phyloP scores from a whole-genome alignment of 2,888 invertebrate species.

The Alitta virens region DNA sequence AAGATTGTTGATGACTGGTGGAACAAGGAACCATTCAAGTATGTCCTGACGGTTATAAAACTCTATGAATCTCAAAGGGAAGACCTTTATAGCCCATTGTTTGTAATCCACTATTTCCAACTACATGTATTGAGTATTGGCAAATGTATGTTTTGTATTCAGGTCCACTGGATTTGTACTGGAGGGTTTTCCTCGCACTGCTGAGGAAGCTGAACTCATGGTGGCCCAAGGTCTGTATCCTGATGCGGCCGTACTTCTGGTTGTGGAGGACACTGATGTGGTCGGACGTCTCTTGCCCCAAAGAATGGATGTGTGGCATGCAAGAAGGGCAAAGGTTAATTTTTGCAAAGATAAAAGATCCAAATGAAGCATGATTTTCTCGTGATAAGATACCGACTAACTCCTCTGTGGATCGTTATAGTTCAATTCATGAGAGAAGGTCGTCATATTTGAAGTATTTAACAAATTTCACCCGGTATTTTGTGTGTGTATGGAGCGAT shows the following conservation, averaged over 20 bases:
- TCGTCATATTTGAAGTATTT: too few species aligned
- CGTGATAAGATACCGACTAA: too few species aligned
- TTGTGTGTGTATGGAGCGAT: not conserved
- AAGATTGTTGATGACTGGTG: conserved; percentile 52
- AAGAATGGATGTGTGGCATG: conserved; percentile 49
- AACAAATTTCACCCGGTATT: too few species aligned
- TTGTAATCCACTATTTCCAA: too few species aligned
- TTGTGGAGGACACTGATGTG: conserved; percentile 50
- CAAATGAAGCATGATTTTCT: too few species aligned
- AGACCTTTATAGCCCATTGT: too few species aligned
- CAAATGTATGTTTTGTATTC: too few species aligned
- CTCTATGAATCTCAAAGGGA: too few species aligned
- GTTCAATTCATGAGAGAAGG: too few species aligned
- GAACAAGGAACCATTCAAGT: conserved; percentile 53
- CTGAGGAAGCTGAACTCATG: conserved; percentile 51
- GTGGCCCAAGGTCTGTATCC: conserved; percentile 51
- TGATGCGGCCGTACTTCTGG: conserved; percentile 51
- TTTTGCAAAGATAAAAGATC: conserved; percentile 41
- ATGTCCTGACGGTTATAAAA: conserved; percentile 4
- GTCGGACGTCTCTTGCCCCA: conserved; percentile 53
- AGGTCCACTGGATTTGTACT: conserved; percentile 55
- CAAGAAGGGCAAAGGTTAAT: conserved; percentile 45
- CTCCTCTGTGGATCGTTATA: too few species aligned
- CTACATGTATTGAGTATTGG: too few species aligned
- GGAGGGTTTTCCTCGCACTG: conserved; percentile 55